Evolutionary conservation across 2,888 invertebrate species (phyloP).

Genomic region (Amiota minor): DNA sequence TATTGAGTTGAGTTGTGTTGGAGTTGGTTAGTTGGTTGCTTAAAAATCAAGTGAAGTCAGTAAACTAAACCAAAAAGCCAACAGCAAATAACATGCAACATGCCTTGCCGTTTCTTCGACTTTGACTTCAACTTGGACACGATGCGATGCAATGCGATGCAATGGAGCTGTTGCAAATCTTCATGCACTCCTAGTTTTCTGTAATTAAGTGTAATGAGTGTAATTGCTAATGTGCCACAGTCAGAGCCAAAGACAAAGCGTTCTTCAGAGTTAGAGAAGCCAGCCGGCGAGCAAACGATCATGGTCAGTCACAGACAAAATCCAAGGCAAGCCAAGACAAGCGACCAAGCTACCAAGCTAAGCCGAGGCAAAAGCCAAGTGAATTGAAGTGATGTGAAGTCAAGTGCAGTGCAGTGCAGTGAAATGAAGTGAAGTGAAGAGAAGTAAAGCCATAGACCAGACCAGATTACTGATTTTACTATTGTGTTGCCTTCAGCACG

Average conservation of each 20-base stretch:
- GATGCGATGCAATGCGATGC: slow-evolving; percentile 29
- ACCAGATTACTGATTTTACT: too few relatives aligned
- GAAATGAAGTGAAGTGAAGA: too few relatives aligned
- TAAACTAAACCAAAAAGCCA: neutral
- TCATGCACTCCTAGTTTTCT: slow-evolving; percentile 68
- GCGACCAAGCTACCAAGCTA: too few relatives aligned
- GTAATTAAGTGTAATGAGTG: slow-evolving; percentile 72
- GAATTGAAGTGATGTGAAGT: too few relatives aligned
- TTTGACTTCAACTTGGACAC: slow-evolving; percentile 20
- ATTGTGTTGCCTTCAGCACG: too few relatives aligned
- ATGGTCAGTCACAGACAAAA: neutral
- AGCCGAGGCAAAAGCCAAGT: too few relatives aligned
- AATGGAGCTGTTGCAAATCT: slow-evolving; percentile 60
- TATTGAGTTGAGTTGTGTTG: slow-evolving; percentile 2
- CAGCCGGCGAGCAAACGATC: neutral
- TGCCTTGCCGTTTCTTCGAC: slow-evolving; percentile 21
- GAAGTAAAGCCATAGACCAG: too few relatives aligned
- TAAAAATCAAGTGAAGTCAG: slow-evolving; percentile 17
- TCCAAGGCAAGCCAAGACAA: too few relatives aligned
- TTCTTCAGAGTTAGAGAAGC: neutral
- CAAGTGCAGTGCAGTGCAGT: too few relatives aligned
- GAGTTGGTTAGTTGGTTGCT: slow-evolving; percentile 52
- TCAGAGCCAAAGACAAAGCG: neutral
- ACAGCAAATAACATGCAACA: slow-evolving; percentile 25
- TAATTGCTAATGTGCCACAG: slow-evolving; percentile 67